Evolutionary conservation across 2,113 vertebrate species (phyloP).

Genomic region (Bubo bubo): DNA sequence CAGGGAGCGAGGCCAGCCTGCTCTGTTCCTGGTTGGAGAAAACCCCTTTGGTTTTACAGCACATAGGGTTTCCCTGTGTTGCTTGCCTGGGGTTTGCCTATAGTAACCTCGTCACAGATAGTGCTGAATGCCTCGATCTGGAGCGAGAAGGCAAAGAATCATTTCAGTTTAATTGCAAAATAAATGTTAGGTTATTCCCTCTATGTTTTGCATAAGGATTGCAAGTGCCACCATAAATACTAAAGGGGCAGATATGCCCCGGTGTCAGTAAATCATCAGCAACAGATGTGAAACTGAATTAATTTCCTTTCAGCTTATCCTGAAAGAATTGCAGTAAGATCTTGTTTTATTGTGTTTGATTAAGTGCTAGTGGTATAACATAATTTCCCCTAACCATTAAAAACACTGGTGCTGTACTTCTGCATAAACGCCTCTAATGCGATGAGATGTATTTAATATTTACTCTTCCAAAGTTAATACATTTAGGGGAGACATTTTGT

Average conservation of each 20-base stretch:
- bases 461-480: slow-evolving; percentile 29
- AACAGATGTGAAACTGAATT: background rate
- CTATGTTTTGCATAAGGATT: background rate
- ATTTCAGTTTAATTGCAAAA: background rate
- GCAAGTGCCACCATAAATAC: slow-evolving; percentile 1
- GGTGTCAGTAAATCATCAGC: background rate
- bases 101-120: background rate
- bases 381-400: slow-evolving; percentile 15
- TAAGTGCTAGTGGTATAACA: background rate
- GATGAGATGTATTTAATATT: slow-evolving; percentile 30
- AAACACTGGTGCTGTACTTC: background rate
- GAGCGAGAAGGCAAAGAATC: background rate
- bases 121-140: background rate
- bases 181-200: background rate
- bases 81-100: background rate
- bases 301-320: background rate
- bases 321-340: background rate
- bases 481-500: slow-evolving; percentile 14
- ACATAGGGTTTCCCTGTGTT: background rate
- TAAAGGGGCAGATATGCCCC: background rate
- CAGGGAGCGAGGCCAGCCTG: background rate
- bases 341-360: slow-evolving; percentile 1
- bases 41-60: background rate
- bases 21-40: background rate
- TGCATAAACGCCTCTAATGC: background rate